Percentiles rank a stretch among this genome's conserved stretches.
Evolutionary conservation across 2,888 invertebrate genomes (phyloP).

Genomic region (Dryococelus australis): DNA sequence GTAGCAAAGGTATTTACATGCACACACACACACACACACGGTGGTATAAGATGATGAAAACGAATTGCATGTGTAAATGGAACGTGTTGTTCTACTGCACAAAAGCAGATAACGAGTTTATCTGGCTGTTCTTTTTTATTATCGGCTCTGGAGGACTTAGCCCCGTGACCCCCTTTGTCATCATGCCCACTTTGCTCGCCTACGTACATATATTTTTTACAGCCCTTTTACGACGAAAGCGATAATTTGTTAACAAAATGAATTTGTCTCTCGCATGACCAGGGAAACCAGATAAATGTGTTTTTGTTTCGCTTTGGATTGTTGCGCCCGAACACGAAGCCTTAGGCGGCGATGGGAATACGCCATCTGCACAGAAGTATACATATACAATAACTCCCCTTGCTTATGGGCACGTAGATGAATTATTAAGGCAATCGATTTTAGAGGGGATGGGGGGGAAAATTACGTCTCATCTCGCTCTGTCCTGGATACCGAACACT

Average conservation of each 20-base stretch:
- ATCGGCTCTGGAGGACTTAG: not conserved
- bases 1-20: not conserved
- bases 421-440: no score
- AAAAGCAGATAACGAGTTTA: constrained; percentile 11
- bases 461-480: no score
- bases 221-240: not conserved
- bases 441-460: no score
- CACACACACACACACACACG: no score
- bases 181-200: not conserved
- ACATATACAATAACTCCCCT: no score
- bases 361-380: not conserved
- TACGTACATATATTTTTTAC: not conserved
- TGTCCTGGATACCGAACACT: no score
- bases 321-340: not conserved
- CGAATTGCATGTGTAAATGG: not conserved
- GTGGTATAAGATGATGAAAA: no score
- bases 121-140: not conserved
- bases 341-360: not conserved
- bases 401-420: no score
- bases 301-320: not conserved
- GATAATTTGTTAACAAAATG: not conserved
- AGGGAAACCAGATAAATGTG: not conserved
- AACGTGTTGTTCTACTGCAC: not conserved
- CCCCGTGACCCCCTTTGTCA: not conserved
- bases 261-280: not conserved